These are phyloP conservation scores for Istiophorus platypterus DNA, from an alignment of 2,113 vertebrate genomes.

Conservation along the genomic window DNA sequence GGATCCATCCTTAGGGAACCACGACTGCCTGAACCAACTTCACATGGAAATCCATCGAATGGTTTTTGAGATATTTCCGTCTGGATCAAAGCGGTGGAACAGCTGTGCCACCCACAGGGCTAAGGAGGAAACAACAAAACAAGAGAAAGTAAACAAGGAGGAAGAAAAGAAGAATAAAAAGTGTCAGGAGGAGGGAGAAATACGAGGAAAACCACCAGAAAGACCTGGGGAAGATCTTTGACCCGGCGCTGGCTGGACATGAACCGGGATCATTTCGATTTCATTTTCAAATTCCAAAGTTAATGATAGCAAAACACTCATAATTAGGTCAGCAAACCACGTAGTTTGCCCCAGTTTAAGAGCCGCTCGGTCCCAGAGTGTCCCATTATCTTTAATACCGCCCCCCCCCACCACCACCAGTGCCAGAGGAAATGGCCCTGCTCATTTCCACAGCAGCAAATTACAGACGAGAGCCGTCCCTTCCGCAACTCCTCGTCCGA, in stretches of 20 bases:
- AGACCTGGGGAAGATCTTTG: background rate
- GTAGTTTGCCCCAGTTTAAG: constrained; percentile 20
- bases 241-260: background rate
- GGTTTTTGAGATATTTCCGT: too few species aligned
- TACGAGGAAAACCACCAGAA: accelerated
- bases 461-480: constrained; percentile 52
- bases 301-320: constrained; percentile 6
- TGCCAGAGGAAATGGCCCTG: constrained; percentile 74
- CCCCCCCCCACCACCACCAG: constrained; percentile 4
- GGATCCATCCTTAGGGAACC: too few species aligned
- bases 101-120: too few species aligned
- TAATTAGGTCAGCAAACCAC: constrained; percentile 27
- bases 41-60: too few species aligned
- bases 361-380: constrained; percentile 44
- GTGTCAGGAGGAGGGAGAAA: background rate
- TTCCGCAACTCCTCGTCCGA: constrained; percentile 26
- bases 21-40: too few species aligned
- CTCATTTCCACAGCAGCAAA: constrained; percentile 76
- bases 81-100: too few species aligned
- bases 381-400: constrained; percentile 53
- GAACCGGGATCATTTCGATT: constrained; percentile 7
- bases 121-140: too few species aligned
- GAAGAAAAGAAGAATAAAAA: too few species aligned
- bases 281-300: background rate
- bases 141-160: too few species aligned